These are phyloP conservation scores for Thunnus thynnus DNA, from an alignment of 2,113 vertebrate genomes.

Conservation along the genomic window DNA sequence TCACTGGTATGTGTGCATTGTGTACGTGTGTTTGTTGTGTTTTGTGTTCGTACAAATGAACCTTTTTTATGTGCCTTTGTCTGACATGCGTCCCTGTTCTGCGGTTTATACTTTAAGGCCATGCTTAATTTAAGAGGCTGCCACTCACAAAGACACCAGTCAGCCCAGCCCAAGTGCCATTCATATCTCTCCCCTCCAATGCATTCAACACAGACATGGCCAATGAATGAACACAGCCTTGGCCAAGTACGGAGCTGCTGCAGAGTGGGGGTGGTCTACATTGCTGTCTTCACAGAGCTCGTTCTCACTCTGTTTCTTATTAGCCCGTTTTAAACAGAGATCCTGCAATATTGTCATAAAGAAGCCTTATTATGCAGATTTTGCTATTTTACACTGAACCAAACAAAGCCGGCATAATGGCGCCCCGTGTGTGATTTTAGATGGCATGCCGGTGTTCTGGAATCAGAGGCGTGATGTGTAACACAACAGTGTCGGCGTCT, in stretches of 20 bases:
- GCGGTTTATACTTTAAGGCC: constrained; percentile 47
- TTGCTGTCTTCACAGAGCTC: constrained; percentile 51
- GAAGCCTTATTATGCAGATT: no score
- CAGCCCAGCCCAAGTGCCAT: constrained; percentile 53
- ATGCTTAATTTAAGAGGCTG: constrained; percentile 50
- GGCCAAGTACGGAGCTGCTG: constrained; percentile 41
- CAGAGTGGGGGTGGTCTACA: constrained; percentile 49
- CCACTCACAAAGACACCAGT: constrained; percentile 64
- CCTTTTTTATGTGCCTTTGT: constrained; percentile 34
- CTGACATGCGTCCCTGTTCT: constrained; percentile 15
- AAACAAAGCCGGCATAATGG: no score
- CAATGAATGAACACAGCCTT: constrained; percentile 63
- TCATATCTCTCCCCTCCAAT: constrained; percentile 49
- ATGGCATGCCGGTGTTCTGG: no score
- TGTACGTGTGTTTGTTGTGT: neutral
- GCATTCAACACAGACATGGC: constrained; percentile 15
- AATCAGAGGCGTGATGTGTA: no score
- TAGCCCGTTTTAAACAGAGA: neutral
- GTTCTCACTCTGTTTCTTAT: constrained; percentile 47
- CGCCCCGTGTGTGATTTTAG: no score
- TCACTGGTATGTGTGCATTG: neutral
- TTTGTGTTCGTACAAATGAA: constrained; percentile 22
- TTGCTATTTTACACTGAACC: no score
- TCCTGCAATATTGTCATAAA: no score
- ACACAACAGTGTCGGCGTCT: no score